Evolutionary conservation across 2,888 invertebrate genomes (phyloP).

Genomic region (Azorinus chamasolen): DNA sequence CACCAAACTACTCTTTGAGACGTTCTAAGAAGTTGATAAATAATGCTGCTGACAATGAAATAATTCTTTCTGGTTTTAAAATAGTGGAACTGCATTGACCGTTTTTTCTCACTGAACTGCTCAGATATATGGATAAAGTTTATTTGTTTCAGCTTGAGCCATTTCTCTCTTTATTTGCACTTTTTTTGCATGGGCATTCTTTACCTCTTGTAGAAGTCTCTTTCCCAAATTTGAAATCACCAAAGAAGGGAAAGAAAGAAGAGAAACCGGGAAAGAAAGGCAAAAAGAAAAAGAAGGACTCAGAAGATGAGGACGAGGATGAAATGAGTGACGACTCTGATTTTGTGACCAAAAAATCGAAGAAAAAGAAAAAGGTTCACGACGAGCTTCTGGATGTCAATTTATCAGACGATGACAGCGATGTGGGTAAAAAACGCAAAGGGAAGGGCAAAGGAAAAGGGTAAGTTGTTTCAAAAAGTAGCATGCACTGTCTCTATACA

Average conservation of each 20-base stretch:
- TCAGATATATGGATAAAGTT: no score
- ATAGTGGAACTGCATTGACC: no score
- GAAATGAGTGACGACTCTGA: slow-evolving; percentile 65
- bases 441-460: slow-evolving; percentile 32
- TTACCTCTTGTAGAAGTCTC: slow-evolving; percentile 46
- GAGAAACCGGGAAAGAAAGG: background rate
- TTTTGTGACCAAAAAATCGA: slow-evolving; percentile 52
- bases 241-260: slow-evolving; percentile 51
- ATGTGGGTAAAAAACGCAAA: slow-evolving; percentile 54
- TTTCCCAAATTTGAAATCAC: slow-evolving; percentile 46
- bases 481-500: no score
- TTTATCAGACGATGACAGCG: slow-evolving; percentile 75
- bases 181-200: no score
- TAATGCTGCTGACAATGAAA: no score
- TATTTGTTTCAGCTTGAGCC: no score
- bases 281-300: slow-evolving; percentile 33
- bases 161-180: no score
- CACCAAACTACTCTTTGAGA: no score
- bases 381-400: slow-evolving; percentile 74
- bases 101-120: no score
- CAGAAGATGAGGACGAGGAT: slow-evolving; percentile 35
- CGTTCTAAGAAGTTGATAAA: no score
- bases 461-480: slow-evolving; percentile 15
- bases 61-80: no score
- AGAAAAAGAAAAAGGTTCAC: slow-evolving; percentile 53